Conservation (phyloP, 2,113 vertebrate species). For the cattle (Bos taurus) region ARS-UCD2.0 NC_037345.1:33977001-33977500, state of each 20-base stretch:
- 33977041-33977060: neutral
- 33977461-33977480: neutral
- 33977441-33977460: neutral
- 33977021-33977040: neutral
- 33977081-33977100: neutral
- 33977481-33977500: neutral
- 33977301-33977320: neutral
- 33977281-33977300: neutral
- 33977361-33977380: neutral
- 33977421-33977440: neutral
- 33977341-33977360: neutral
- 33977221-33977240: neutral
- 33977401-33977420: neutral
- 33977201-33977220: neutral
- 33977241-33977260: neutral
- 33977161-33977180: neutral
- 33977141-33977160: neutral
- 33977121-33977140: neutral
- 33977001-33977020: neutral
- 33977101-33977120: neutral
- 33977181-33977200: neutral
- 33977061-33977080: neutral
- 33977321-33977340: neutral
- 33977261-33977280: neutral
- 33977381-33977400: neutral